Evolutionary conservation across 2,888 invertebrate species (phyloP).

Genomic region (Petrolisthes cinctipes): DNA sequence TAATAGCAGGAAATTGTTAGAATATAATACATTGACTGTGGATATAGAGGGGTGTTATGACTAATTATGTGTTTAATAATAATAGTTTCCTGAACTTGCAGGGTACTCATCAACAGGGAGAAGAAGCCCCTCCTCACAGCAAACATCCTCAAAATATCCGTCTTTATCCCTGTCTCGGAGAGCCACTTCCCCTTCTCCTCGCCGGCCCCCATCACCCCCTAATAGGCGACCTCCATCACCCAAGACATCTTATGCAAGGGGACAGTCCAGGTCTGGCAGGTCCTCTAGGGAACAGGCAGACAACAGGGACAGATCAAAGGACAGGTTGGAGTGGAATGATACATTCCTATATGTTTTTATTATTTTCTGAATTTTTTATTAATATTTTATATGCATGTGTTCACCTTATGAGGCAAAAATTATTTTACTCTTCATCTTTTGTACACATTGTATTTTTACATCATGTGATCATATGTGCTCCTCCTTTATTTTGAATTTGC

Average conservation of each 20-base stretch:
- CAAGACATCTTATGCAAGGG: constrained; percentile 21
- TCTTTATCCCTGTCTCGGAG: constrained; percentile 17
- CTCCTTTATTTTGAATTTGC: neutral
- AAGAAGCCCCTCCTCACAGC: constrained; percentile 7
- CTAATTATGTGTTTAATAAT: neutral
- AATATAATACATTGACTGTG: too few relatives aligned
- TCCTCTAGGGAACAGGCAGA: constrained; percentile 15
- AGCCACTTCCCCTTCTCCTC: constrained; percentile 19
- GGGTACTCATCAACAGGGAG: neutral
- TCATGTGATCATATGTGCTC: neutral
- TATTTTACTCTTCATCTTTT: neutral
- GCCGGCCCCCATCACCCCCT: constrained; percentile 47
- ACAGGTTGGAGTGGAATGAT: constrained; percentile 24
- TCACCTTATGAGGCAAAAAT: neutral
- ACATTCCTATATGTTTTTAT: neutral
- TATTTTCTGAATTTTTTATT: too few relatives aligned
- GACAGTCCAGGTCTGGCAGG: constrained; percentile 2
- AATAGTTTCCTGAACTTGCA: neutral
- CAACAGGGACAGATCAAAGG: constrained; percentile 42
- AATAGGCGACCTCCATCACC: constrained; percentile 45
- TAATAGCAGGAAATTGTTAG: too few relatives aligned
- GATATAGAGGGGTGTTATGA: neutral
- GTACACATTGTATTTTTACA: too few relatives aligned
- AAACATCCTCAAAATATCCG: constrained; percentile 21
- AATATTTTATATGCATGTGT: too few relatives aligned